Evolutionary conservation across 35 echinoderm and acorn worm genomes (phyloP).

Genomic region (Lytechinus variegatus): DNA sequence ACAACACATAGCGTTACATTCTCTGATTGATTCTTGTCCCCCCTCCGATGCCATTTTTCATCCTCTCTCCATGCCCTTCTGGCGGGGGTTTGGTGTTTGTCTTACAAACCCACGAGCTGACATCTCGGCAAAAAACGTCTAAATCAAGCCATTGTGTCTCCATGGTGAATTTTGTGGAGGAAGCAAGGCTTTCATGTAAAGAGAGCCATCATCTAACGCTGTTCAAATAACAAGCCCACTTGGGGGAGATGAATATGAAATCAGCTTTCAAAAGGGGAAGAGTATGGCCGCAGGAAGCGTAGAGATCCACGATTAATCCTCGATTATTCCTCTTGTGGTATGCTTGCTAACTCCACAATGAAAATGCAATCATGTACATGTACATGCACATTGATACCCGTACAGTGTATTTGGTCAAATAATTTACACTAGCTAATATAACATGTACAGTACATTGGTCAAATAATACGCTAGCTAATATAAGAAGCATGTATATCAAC

Average conservation of each 20-base stretch:
- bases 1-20: slow-evolving; percentile 6
- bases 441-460: not conserved
- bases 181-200: slow-evolving; percentile 30
- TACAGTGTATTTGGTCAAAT: not conserved
- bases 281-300: not conserved
- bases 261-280: not conserved
- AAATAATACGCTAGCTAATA: not conserved
- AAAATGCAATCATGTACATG: not conserved
- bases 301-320: not conserved
- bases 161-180: slow-evolving; percentile 18
- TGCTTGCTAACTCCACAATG: not conserved
- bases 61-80: not conserved
- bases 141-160: slow-evolving; percentile 19
- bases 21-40: not conserved
- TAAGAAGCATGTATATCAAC: not conserved
- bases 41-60: not conserved
- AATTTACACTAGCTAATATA: not conserved
- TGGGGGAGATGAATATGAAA: slow-evolving; percentile 10
- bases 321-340: not conserved
- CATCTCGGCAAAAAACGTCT: not conserved
- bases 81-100: slow-evolving; percentile 22
- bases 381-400: not conserved
- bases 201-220: not conserved
- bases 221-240: slow-evolving; percentile 10
- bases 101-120: slow-evolving; percentile 11